Percentiles rank a stretch among this genome's conserved stretches.
Evolutionary conservation across 2,888 invertebrate genomes (phyloP).

Genomic region (Pammene aurita): DNA sequence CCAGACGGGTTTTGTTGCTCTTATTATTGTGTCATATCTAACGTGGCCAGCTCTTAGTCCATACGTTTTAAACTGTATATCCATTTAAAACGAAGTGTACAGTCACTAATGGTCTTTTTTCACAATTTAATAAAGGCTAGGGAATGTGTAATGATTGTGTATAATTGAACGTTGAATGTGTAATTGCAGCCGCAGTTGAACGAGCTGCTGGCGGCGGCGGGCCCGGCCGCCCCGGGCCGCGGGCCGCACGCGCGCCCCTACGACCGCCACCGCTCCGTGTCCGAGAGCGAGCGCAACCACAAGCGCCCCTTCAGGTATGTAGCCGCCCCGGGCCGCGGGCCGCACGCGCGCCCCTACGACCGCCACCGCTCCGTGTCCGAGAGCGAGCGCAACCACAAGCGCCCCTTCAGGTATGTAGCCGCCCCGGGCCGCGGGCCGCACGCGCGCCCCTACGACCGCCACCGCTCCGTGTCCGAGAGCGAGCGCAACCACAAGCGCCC

Average conservation of each 20-base stretch:
- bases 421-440: conserved; percentile 79
- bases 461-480: conserved; percentile 76
- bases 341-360: conserved; percentile 72
- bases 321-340: conserved; percentile 76
- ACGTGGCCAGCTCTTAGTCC: too few relatives aligned
- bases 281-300: conserved; percentile 64
- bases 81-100: too few relatives aligned
- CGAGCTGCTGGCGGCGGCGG: conserved; percentile 76
- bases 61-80: too few relatives aligned
- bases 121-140: too few relatives aligned
- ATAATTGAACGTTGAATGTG: background rate
- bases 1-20: too few relatives aligned
- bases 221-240: conserved; percentile 69
- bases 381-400: conserved; percentile 56
- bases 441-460: conserved; percentile 71
- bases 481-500: conserved; percentile 48
- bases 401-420: conserved; percentile 35
- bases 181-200: conserved; percentile 79
- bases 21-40: too few relatives aligned
- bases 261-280: conserved; percentile 74
- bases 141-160: too few relatives aligned
- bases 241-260: conserved; percentile 78
- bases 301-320: conserved; percentile 19
- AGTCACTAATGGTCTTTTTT: too few relatives aligned
- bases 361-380: conserved; percentile 76